Conservation (phyloP, 2,888 invertebrate species). For the Trachelus tabidus region DNA sequence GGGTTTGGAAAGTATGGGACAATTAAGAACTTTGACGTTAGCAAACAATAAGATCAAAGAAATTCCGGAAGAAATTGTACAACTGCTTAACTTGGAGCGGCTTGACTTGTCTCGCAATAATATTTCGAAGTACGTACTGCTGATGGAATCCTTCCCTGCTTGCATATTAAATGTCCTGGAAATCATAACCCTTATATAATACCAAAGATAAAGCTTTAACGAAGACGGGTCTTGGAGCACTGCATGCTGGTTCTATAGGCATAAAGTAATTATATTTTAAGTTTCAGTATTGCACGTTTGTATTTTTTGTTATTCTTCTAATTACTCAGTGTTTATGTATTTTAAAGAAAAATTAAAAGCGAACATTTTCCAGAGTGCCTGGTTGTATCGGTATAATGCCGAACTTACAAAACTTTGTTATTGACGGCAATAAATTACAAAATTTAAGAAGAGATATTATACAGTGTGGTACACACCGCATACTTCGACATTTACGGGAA, state of each 20-base stretch:
- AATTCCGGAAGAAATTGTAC: conserved; percentile 83
- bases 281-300: neutral
- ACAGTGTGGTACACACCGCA: conserved; percentile 83
- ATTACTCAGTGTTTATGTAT: conserved; percentile 3
- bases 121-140: conserved; percentile 63
- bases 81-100: conserved; percentile 80
- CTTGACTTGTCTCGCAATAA: conserved; percentile 89
- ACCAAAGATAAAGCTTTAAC: neutral
- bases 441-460: conserved; percentile 86
- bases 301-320: conserved; percentile 2
- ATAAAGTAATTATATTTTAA: conserved; percentile 11
- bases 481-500: conserved; percentile 82
- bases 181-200: neutral
- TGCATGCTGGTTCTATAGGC: neutral
- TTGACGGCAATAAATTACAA: conserved; percentile 89
- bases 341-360: neutral
- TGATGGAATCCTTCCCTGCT: neutral
- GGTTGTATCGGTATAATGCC: conserved; percentile 76
- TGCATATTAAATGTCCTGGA: neutral
- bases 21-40: conserved; percentile 80
- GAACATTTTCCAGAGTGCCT: conserved; percentile 71
- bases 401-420: conserved; percentile 82
- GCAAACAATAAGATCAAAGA: conserved; percentile 83
- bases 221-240: neutral
- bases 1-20: conserved; percentile 78